Conservation (phyloP, 2,113 vertebrate genomes). For the Tenebrosternarchus preto region DNA sequence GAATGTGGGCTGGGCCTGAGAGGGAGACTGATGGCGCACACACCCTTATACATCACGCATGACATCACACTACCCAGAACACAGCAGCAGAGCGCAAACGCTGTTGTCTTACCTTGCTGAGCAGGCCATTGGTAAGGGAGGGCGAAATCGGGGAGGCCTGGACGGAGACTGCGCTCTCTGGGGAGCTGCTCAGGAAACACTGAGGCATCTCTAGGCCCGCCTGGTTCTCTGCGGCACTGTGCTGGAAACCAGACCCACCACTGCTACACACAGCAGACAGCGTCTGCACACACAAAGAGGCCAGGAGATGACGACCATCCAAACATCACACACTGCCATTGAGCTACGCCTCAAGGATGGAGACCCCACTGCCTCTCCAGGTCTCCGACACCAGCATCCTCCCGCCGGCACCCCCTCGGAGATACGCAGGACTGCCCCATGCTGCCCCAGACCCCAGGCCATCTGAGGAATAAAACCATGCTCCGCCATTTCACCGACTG, state of each 20-base stretch:
- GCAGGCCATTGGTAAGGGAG: constrained; percentile 80
- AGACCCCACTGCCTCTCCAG: background rate
- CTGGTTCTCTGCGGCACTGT: constrained; percentile 73
- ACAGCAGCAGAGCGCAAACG: background rate
- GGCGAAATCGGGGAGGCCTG: constrained; percentile 66
- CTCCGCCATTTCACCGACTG: constrained; percentile 18
- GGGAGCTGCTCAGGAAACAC: constrained; percentile 78
- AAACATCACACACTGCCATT: background rate
- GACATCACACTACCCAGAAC: background rate
- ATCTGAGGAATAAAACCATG: constrained; percentile 27
- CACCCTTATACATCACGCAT: background rate
- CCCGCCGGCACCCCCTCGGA: constrained; percentile 65
- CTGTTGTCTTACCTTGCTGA: constrained; percentile 78
- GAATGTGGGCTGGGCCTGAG: constrained; percentile 75
- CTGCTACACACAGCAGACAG: constrained; percentile 77
- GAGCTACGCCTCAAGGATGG: too few relatives aligned
- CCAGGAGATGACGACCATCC: background rate
- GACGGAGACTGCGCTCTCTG: constrained; percentile 69
- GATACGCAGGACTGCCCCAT: constrained; percentile 14
- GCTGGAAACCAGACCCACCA: constrained; percentile 71
- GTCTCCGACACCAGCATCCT: constrained; percentile 72
- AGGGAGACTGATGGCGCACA: constrained; percentile 68
- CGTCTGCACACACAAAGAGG: constrained; percentile 75
- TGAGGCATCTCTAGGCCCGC: constrained; percentile 75
- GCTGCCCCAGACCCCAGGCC: constrained; percentile 28